Evolutionary conservation across 2,797 vertebrate species (phyloP).

Genomic region (Mormyrops attenuatus): DNA sequence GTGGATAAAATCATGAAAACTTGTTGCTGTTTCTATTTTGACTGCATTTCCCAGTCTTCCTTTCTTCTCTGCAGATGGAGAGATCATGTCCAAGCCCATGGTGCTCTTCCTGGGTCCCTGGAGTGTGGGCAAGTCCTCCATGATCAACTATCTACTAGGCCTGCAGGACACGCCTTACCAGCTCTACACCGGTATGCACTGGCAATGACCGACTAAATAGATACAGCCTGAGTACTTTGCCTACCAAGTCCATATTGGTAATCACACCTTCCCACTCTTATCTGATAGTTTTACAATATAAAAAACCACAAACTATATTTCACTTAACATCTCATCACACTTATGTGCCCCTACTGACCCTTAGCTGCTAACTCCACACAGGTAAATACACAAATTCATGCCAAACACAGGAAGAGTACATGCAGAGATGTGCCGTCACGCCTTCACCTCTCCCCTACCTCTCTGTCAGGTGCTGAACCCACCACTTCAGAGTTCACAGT

Average conservation of each 20-base stretch:
- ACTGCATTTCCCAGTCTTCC: background rate
- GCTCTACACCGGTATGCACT: constrained; percentile 71
- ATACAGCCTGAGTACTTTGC: background rate
- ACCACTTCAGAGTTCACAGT: constrained; percentile 98
- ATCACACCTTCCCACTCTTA: background rate
- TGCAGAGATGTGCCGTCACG: no score
- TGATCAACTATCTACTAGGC: constrained; percentile 98
- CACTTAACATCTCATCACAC: background rate
- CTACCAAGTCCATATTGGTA: background rate
- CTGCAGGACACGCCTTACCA: constrained; percentile 87
- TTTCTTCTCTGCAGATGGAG: constrained; percentile 73
- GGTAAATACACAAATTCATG: constrained; percentile 43
- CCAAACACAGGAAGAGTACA: background rate
- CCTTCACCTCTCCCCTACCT: background rate
- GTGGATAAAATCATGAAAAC: background rate
- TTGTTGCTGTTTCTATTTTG: background rate
- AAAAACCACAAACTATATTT: background rate
- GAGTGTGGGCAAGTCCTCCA: constrained; percentile 98
- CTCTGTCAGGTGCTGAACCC: constrained; percentile 81
- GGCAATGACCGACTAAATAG: background rate
- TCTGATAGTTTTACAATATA: background rate
- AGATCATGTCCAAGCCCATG: constrained; percentile 98
- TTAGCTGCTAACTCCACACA: constrained; percentile 70
- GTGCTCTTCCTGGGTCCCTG: constrained; percentile 96
- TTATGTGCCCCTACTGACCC: constrained; percentile 50